Conservation (phyloP, 2,888 invertebrate genomes). For the Phasia obesa region DNA sequence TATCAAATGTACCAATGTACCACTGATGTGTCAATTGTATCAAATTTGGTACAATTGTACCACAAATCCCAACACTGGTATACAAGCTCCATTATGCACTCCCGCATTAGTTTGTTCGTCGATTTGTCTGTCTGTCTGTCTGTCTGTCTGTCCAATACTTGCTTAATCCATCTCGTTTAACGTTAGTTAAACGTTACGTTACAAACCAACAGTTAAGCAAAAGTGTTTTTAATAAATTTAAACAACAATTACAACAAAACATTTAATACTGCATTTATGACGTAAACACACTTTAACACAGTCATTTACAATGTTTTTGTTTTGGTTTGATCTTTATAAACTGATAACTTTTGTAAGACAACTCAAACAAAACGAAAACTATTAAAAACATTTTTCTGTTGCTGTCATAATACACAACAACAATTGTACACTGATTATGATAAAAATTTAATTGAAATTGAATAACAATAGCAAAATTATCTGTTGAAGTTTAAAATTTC, state of each 20-base stretch:
- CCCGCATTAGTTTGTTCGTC: slow-evolving; percentile 18
- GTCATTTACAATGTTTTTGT: slow-evolving; percentile 5
- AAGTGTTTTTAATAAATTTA: slow-evolving; percentile 44
- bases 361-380: not conserved
- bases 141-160: not conserved
- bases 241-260: slow-evolving; percentile 41
- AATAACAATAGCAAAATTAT: not conserved
- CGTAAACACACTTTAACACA: slow-evolving; percentile 47
- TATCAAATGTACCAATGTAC: no score
- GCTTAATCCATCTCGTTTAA: slow-evolving; percentile 15
- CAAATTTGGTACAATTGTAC: no score
- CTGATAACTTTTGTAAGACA: slow-evolving; percentile 59
- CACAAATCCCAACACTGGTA: no score
- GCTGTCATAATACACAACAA: slow-evolving; percentile 20
- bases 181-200: slow-evolving; percentile 43
- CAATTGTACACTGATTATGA: not conserved
- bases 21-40: no score
- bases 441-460: not conserved
- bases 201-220: slow-evolving; percentile 34
- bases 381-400: slow-evolving; percentile 18
- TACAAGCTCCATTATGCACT: slow-evolving; percentile 7
- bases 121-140: slow-evolving; percentile 1
- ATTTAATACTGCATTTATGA: slow-evolving; percentile 8
- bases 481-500: not conserved
- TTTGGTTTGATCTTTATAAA: slow-evolving; percentile 53